These are phyloP conservation scores for Phyllopteryx taeniolatus DNA, from an alignment of 2,113 vertebrate genomes.

Conservation along the genomic window DNA sequence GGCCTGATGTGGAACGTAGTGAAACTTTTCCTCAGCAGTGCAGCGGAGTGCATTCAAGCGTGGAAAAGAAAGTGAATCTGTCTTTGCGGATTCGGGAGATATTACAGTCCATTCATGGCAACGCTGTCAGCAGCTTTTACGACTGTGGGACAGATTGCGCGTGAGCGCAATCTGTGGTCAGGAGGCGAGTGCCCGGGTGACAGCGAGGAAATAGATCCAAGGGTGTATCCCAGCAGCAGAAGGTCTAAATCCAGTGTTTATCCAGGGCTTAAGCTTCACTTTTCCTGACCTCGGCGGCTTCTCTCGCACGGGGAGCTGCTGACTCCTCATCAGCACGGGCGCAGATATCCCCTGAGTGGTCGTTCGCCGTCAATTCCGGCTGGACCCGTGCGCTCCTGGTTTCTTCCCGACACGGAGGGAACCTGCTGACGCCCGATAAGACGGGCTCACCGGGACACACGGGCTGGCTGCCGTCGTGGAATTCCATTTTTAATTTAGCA, in stretches of 20 bases:
- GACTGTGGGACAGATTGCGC: conserved; percentile 23
- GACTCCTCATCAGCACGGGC: conserved; percentile 50
- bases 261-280: conserved; percentile 64
- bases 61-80: conserved; percentile 19
- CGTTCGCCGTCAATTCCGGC: conserved; percentile 61
- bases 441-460: conserved; percentile 65
- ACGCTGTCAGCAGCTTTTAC: conserved; percentile 13
- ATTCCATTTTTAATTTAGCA: conserved; percentile 79
- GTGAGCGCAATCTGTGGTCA: conserved; percentile 22
- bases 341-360: conserved; percentile 54
- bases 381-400: conserved; percentile 42
- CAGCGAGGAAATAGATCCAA: conserved; percentile 52
- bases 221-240: conserved; percentile 44
- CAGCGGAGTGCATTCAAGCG: conserved; percentile 29
- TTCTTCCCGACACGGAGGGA: conserved; percentile 51
- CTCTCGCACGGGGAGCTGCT: conserved; percentile 40
- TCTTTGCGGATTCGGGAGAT: conserved; percentile 5
- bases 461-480: conserved; percentile 65
- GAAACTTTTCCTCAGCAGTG: conserved; percentile 35
- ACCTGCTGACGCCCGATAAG: conserved; percentile 75
- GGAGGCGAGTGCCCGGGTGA: conserved; percentile 30
- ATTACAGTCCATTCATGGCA: conserved; percentile 26
- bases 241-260: conserved; percentile 67
- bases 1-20: neutral
- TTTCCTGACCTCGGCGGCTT: conserved; percentile 49